phyloP scores from a whole-genome alignment of 2,113 vertebrate genomes.

The Protomyctophum bolini region DNA sequence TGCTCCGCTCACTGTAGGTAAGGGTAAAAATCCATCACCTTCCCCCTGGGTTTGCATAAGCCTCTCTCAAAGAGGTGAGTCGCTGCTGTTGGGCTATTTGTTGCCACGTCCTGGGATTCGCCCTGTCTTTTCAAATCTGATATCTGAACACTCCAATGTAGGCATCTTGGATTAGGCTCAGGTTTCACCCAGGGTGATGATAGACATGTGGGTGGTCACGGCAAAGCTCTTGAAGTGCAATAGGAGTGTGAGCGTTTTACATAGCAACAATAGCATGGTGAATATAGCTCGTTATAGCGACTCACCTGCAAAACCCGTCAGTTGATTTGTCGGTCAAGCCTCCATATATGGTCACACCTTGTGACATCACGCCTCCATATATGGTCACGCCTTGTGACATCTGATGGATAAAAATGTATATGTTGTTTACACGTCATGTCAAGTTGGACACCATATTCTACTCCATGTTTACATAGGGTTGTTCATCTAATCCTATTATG shows the following conservation, averaged over 20 bases:
- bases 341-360: too few relatives aligned
- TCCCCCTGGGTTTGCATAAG: conserved; percentile 82
- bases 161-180: conserved; percentile 37
- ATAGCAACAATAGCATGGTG: neutral
- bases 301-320: too few relatives aligned
- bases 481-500: too few relatives aligned
- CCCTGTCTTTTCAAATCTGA: conserved; percentile 75
- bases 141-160: conserved; percentile 64
- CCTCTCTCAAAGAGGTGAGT: conserved; percentile 79
- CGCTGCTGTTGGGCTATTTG: conserved; percentile 74
- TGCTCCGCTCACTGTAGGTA: conserved; percentile 81
- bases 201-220: conserved; percentile 21
- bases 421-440: too few relatives aligned
- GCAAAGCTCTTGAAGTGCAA: conserved; percentile 16
- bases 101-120: conserved; percentile 77
- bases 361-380: too few relatives aligned
- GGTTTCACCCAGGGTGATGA: conserved; percentile 36
- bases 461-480: too few relatives aligned
- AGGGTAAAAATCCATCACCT: conserved; percentile 82
- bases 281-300: too few relatives aligned
- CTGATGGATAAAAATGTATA: too few relatives aligned
- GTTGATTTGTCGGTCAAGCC: too few relatives aligned
- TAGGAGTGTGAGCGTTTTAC: conserved; percentile 3
- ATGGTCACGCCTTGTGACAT: too few relatives aligned
- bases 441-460: too few relatives aligned